Percentiles rank a stretch among this genome's conserved stretches.
Evolutionary conservation across 2,113 vertebrate species (phyloP).

Genomic region (Micronycteris hirsuta): DNA sequence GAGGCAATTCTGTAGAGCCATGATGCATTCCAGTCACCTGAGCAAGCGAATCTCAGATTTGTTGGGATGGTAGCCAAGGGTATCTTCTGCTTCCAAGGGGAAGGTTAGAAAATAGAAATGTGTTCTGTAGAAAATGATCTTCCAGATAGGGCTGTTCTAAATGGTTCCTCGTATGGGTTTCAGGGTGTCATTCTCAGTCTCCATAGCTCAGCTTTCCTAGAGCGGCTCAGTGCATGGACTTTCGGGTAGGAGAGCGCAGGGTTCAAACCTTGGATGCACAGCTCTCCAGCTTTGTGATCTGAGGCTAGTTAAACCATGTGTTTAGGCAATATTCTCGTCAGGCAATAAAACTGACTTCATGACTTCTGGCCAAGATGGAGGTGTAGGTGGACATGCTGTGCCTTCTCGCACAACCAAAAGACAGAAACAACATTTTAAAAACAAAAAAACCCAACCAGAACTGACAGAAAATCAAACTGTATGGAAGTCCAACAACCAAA

Average conservation of each 20-base stretch:
- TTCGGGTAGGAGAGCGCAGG: background rate
- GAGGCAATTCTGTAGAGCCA: fast-evolving
- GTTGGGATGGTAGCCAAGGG: background rate
- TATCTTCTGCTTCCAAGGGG: background rate
- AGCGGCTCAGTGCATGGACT: background rate
- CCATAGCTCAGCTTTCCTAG: background rate
- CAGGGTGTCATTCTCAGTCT: background rate
- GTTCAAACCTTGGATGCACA: background rate
- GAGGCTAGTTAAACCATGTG: background rate
- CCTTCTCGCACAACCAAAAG: no score
- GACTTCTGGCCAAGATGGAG: no score
- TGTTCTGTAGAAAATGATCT: background rate
- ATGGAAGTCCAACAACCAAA: no score
- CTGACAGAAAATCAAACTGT: no score
- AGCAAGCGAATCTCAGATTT: background rate
- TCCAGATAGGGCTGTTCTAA: background rate
- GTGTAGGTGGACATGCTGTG: no score
- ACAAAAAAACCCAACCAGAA: no score
- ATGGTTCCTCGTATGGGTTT: background rate
- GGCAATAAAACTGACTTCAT: background rate
- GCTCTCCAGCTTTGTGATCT: background rate
- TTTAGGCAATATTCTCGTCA: background rate
- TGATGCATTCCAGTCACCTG: background rate
- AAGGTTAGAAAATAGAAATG: background rate
- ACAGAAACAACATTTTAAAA: no score